phyloP scores from a whole-genome alignment of 2,797 vertebrate genomes.

The Tauraco hartlaubi region DNA sequence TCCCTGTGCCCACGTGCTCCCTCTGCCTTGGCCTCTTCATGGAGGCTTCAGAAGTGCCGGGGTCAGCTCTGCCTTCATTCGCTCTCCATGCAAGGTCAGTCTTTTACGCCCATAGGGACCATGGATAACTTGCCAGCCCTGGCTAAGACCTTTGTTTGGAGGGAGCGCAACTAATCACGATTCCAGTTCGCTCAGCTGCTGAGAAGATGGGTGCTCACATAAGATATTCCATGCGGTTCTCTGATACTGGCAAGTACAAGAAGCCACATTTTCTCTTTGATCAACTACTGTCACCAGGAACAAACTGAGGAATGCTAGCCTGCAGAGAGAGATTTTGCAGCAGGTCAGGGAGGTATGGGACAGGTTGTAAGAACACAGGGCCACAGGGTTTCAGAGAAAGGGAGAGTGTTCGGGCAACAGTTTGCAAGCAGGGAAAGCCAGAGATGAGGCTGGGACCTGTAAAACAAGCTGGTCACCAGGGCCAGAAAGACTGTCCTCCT shows the following conservation, averaged over 20 bases:
- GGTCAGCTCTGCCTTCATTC: not conserved
- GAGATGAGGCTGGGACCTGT: not conserved
- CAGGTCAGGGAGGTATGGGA: not conserved
- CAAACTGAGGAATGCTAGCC: not conserved
- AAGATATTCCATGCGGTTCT: not conserved
- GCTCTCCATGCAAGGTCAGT: not conserved
- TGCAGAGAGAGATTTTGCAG: not conserved
- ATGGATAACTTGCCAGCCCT: not conserved
- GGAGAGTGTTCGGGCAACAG: not conserved
- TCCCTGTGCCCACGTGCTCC: rapidly evolving
- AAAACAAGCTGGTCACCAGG: not conserved
- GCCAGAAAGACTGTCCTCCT: not conserved
- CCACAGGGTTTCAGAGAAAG: not conserved
- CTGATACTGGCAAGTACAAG: not conserved
- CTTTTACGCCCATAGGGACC: not conserved
- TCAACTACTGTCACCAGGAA: not conserved
- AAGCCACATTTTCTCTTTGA: not conserved
- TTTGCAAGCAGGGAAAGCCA: not conserved
- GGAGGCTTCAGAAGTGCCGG: not conserved
- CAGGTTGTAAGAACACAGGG: not conserved
- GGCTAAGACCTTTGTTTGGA: not conserved
- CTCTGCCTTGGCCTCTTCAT: not conserved
- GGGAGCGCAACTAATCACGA: not conserved
- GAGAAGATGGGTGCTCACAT: not conserved
- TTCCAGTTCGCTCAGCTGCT: not conserved